Base-by-base conservation (phyloP, 2,113 vertebrate species). In the Oplegnathus fasciatus region DNA sequence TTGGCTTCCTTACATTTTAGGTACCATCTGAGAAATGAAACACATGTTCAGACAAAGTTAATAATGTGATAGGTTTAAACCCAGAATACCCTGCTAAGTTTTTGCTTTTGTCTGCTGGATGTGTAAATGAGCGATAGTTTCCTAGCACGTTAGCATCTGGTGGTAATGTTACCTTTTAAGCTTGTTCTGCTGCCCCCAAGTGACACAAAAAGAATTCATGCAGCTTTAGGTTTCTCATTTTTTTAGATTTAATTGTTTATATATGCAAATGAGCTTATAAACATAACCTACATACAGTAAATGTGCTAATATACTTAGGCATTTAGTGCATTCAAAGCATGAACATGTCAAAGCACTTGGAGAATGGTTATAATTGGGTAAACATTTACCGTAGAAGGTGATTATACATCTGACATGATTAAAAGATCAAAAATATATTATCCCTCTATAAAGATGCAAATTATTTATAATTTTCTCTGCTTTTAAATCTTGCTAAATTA, bases 381-480 rank as follows among this genome's bases (percentile, higher is more conserved):
- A 84, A 85, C n/a, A 76, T 64, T 62, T 48, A 70, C 40, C 28
- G 10, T 20, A 24, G 73, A 78, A 52, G 46, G 10, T 81, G 54
- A 83, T 87, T 77, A 62, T 57, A 76, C 14, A 69, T 60, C 30
- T 72, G 11, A 40, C 18, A 58, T 7, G 30, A 77, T 78, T 71
- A 80, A 20, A 9, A 77, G 54, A 88, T 87, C 60, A 87, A 86
- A 52, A 74, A 66, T 57, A 65, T 61, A 79, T 84, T 87, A 84
- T 58, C 37, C 40, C 15, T 42, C 30, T 9, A 40, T 60, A 44
- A 67, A 76, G 24, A 62, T 26, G 26, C 11, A 22, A 65, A 88
- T 61, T 55, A 70, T 69, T 57, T 32, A 82, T 69, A 13, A 65
- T 75, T 44, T 55, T 24, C 75, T 32, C n/a, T 74, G 57, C 73